Evolutionary conservation across 2,888 invertebrate species (phyloP).

Genomic region (Pyrgus malvae): DNA sequence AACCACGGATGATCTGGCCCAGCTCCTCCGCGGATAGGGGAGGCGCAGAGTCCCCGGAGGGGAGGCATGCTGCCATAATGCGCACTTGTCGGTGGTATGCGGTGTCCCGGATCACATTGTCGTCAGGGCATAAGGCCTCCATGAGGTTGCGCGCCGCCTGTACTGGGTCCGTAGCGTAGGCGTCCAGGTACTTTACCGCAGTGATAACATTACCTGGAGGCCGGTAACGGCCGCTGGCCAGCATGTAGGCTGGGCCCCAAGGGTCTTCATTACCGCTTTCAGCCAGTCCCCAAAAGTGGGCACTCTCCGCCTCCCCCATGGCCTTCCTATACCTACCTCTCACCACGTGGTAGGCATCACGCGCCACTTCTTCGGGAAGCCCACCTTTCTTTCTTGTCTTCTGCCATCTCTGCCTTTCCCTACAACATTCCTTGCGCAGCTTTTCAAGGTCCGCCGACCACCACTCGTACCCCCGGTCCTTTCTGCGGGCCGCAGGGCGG

Average conservation of each 20-base stretch:
- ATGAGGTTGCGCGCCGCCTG: conserved; percentile 34
- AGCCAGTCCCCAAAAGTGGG: conserved; percentile 13
- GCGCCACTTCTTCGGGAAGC: background rate
- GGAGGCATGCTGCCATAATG: conserved; percentile 29
- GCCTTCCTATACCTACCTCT: conserved; percentile 15
- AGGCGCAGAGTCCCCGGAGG: conserved; percentile 30
- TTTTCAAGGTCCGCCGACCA: conserved; percentile 26
- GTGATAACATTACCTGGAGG: conserved; percentile 30
- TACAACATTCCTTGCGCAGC: background rate
- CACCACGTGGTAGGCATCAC: background rate
- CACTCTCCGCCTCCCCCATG: conserved; percentile 25
- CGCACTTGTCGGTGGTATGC: conserved; percentile 36
- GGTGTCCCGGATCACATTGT: conserved; percentile 28
- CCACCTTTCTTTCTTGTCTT: conserved; percentile 4
- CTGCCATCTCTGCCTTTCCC: conserved; percentile 29
- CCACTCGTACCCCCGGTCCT: conserved; percentile 29
- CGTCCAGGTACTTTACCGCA: conserved; percentile 23
- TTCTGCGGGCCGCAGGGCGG: conserved; percentile 6
- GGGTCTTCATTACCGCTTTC: conserved; percentile 31
- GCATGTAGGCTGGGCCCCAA: conserved; percentile 30
- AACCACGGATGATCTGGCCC: conserved; percentile 27
- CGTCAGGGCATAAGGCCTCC: conserved; percentile 40
- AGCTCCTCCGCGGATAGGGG: conserved; percentile 20
- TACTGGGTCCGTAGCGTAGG: conserved; percentile 4
- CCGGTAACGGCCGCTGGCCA: conserved; percentile 16